Conservation (phyloP, 2,113 vertebrate genomes). For the Acinonyx jubatus region DNA sequence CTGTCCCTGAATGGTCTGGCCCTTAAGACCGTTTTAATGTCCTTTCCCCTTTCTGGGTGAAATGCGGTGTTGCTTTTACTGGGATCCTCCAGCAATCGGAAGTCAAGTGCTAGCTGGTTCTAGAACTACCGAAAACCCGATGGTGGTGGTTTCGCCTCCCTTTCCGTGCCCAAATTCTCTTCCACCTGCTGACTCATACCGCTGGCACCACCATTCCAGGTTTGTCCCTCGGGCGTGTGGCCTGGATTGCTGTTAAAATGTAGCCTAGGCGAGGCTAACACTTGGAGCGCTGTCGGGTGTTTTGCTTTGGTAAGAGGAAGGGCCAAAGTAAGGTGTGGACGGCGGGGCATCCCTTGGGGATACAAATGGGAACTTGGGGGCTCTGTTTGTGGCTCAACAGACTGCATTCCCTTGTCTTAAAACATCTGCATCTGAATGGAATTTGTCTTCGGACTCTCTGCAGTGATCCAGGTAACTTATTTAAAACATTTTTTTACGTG, state of each 20-base stretch:
- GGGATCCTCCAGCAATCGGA: neutral
- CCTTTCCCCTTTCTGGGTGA: conserved; percentile 41
- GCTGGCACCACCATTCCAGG: neutral
- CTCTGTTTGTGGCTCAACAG: neutral
- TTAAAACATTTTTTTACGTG: neutral
- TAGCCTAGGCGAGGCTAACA: neutral
- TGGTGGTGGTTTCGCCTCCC: neutral
- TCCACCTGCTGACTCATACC: neutral
- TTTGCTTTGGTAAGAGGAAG: neutral
- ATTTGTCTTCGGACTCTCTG: neutral
- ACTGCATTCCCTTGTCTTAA: neutral
- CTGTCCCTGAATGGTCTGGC: neutral
- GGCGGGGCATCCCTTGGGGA: neutral
- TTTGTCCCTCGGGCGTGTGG: neutral
- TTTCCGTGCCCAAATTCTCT: neutral
- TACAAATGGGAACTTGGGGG: neutral
- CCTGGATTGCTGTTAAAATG: neutral
- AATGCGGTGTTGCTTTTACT: conserved; percentile 22
- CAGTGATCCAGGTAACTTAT: neutral
- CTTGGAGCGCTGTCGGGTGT: neutral
- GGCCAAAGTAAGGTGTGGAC: neutral
- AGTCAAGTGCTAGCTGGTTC: neutral
- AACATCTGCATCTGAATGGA: neutral
- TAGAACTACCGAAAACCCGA: neutral
- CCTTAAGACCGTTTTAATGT: neutral